phyloP scores from a whole-genome alignment of 2,113 vertebrate genomes.

The Otis tarda region DNA sequence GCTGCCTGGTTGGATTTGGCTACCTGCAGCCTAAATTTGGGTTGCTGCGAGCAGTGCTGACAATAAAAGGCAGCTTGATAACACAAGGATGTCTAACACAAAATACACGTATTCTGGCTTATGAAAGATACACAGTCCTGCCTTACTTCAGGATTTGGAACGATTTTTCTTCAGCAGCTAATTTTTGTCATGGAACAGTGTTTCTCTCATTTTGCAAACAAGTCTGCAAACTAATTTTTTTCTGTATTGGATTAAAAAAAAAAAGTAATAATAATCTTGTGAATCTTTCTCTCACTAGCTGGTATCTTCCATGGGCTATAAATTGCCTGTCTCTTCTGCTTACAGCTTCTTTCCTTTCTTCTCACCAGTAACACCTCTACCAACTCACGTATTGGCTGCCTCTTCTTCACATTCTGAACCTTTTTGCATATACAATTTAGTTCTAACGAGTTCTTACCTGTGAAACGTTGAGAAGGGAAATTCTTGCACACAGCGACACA shows the following conservation, averaged over 20 bases:
- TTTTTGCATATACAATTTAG: neutral
- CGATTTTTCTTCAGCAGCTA: neutral
- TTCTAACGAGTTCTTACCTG: neutral
- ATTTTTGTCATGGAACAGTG: neutral
- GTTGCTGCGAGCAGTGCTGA: neutral
- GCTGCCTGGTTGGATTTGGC: neutral
- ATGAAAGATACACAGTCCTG: neutral
- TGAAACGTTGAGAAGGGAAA: neutral
- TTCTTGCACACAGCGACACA: neutral
- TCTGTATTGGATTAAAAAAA: neutral
- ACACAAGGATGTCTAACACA: neutral
- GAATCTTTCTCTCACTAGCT: neutral
- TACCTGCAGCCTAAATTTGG: neutral
- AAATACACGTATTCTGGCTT: neutral
- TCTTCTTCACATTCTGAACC: neutral
- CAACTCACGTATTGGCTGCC: neutral
- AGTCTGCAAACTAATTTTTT: neutral
- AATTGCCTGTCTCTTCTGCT: neutral
- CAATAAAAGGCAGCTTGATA: neutral
- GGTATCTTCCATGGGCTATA: neutral
- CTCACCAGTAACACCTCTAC: neutral
- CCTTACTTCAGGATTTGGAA: neutral
- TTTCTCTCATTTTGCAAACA: neutral
- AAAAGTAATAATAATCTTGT: neutral
- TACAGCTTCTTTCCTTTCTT: neutral